Percentiles rank a stretch among this genome's conserved stretches.
Evolutionary conservation across 2,888 invertebrate genomes (phyloP).

Genomic region (Ischnura elegans): DNA sequence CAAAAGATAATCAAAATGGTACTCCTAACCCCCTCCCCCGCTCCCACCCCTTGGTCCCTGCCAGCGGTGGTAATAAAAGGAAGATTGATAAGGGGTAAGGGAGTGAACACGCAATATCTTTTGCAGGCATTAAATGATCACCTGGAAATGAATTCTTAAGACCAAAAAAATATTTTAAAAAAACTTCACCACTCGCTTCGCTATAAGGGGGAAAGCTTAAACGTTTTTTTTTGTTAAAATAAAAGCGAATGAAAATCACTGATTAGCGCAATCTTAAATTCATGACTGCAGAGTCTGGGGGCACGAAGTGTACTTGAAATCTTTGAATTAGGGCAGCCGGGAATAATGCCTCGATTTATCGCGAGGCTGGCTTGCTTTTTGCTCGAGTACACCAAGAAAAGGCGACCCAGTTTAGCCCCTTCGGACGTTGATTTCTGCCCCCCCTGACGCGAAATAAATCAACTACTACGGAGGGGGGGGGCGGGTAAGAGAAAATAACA

Average conservation of each 20-base stretch:
- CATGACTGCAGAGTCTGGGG: background rate
- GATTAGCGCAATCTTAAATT: background rate
- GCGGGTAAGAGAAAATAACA: background rate
- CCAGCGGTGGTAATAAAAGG: background rate
- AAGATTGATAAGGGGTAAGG: background rate
- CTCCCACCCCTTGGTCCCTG: background rate
- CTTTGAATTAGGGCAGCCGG: background rate
- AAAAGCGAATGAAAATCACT: background rate
- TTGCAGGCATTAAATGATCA: constrained; percentile 9
- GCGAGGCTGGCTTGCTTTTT: background rate
- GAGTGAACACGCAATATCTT: constrained; percentile 22
- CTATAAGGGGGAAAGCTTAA: too few species aligned
- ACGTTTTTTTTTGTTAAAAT: background rate
- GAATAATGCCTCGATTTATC: background rate
- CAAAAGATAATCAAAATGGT: constrained; percentile 10
- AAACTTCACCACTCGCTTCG: too few species aligned
- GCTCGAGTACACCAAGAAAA: background rate
- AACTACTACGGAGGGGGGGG: background rate
- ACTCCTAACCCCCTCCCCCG: background rate
- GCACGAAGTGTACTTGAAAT: background rate
- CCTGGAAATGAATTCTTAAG: background rate
- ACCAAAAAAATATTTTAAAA: background rate
- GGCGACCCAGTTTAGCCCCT: background rate
- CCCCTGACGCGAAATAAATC: constrained; percentile 16
- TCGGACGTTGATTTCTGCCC: background rate